phyloP scores from a whole-genome alignment of 1,140 invertebrate genomes.

The Dreissena rostriformis region DNA sequence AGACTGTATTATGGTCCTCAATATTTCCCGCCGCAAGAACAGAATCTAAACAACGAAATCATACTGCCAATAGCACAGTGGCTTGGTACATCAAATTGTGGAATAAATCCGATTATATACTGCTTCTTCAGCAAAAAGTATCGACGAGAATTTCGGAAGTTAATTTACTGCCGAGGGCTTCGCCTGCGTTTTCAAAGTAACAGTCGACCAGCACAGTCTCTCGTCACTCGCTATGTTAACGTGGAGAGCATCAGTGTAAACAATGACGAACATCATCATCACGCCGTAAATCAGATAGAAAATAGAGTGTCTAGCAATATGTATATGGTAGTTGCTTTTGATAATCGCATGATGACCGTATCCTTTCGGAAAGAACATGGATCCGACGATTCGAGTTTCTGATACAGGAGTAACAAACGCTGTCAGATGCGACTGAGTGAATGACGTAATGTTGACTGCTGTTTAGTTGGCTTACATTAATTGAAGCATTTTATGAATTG shows the following conservation, averaged over 20 bases:
- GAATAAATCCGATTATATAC: conserved; percentile 98
- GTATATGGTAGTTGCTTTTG: conserved; percentile 52
- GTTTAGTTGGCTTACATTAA: too few species aligned
- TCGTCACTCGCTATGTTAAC: conserved; percentile 43
- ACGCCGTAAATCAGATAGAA: conserved; percentile 8
- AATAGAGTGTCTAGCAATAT: conserved; percentile 46
- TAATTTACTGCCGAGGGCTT: conserved; percentile 30
- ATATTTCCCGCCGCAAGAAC: conserved; percentile 83
- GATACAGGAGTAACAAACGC: too few species aligned
- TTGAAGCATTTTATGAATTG: too few species aligned
- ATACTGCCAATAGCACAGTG: conserved; percentile 95
- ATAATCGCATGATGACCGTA: conserved; percentile 49
- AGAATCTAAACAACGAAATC: conserved; percentile 88
- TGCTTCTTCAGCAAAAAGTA: conserved; percentile 99
- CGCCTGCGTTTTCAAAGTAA: conserved; percentile 18
- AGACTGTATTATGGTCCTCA: conserved; percentile 61
- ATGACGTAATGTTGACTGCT: too few species aligned
- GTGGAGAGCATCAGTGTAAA: conserved; percentile 33
- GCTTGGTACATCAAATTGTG: conserved; percentile 97
- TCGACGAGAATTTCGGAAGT: conserved; percentile 88
- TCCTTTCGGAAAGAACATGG: conserved; percentile 46
- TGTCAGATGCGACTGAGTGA: too few species aligned
- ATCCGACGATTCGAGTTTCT: conserved; percentile 14
- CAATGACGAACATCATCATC: not conserved
- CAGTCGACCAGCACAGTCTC: conserved; percentile 31